Conservation (phyloP, 2,888 invertebrate species). For the Gymnoscelis rufifasciata region DNA sequence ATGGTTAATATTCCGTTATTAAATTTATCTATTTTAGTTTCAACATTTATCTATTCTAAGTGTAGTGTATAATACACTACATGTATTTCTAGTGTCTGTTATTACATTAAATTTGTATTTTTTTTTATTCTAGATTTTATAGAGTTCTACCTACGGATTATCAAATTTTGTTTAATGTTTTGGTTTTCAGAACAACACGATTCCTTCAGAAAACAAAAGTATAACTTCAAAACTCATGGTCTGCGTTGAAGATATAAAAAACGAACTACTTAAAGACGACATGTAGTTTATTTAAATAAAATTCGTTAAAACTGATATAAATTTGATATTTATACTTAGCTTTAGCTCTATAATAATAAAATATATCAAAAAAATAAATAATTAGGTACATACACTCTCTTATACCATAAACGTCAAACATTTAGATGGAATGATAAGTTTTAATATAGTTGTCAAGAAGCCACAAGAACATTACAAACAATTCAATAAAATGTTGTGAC, state of each 20-base stretch:
- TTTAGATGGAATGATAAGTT: constrained; percentile 34
- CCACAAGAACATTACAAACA: neutral
- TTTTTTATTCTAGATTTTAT: too few relatives aligned
- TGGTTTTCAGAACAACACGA: constrained; percentile 50
- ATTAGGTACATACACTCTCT: constrained; percentile 35
- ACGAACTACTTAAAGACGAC: constrained; percentile 53
- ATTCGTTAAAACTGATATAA: constrained; percentile 39
- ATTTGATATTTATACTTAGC: constrained; percentile 40
- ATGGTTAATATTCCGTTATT: too few relatives aligned
- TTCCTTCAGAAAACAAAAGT: constrained; percentile 52
- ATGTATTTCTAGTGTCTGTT: too few relatives aligned
- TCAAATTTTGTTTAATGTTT: too few relatives aligned
- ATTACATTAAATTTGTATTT: too few relatives aligned
- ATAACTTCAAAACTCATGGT: constrained; percentile 52
- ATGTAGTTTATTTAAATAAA: constrained; percentile 58
- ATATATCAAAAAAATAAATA: constrained; percentile 49
- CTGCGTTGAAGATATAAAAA: constrained; percentile 52
- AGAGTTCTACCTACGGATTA: too few relatives aligned
- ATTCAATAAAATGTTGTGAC: constrained; percentile 7
- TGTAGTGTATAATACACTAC: too few relatives aligned
- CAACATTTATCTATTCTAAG: too few relatives aligned
- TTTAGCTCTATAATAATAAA: constrained; percentile 43
- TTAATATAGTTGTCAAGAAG: constrained; percentile 14
- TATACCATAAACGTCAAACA: constrained; percentile 20
- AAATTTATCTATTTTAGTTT: too few relatives aligned